Conservation (phyloP, 2,797 vertebrate species). For the Hippopotamyrus pictus region DNA sequence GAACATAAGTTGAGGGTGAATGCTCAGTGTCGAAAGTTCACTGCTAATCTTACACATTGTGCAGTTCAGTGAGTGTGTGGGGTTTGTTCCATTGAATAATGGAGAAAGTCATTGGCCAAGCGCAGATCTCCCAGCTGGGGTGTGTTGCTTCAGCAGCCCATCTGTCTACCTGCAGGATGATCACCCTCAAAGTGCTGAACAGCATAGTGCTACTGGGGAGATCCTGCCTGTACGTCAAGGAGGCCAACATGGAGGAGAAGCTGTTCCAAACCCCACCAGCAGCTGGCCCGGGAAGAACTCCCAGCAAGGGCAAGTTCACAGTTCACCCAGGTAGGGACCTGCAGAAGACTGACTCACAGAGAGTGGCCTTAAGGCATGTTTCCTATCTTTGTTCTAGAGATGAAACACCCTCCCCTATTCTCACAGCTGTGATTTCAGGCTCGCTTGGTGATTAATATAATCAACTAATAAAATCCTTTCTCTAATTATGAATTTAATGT, state of each 20-base stretch:
- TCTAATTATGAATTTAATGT: not conserved
- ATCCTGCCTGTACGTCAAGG: slow-evolving; percentile 88
- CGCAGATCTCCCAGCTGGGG: not conserved
- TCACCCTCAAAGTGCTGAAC: slow-evolving; percentile 92
- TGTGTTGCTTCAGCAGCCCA: not conserved
- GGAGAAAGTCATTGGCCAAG: not conserved
- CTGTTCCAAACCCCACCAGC: slow-evolving; percentile 72
- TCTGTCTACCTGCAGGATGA: slow-evolving; percentile 67
- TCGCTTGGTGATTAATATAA: not conserved
- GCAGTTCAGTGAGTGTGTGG: not conserved
- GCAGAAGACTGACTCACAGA: not conserved
- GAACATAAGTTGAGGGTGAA: not conserved
- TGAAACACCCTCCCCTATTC: not conserved
- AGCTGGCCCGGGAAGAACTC: slow-evolving; percentile 67
- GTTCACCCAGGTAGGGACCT: slow-evolving; percentile 56
- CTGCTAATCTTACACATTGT: not conserved
- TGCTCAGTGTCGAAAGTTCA: not conserved
- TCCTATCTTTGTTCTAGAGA: not conserved
- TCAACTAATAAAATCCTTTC: not conserved
- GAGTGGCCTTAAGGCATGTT: not conserved
- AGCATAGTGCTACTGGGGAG: slow-evolving; percentile 91
- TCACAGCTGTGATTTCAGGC: not conserved
- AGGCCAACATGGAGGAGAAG: slow-evolving; percentile 97
- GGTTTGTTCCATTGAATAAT: not conserved
- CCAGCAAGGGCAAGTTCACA: slow-evolving; percentile 58